These are phyloP conservation scores for Alaudala cheleensis DNA, from an alignment of 2,113 vertebrate species.

Conservation along the genomic window DNA sequence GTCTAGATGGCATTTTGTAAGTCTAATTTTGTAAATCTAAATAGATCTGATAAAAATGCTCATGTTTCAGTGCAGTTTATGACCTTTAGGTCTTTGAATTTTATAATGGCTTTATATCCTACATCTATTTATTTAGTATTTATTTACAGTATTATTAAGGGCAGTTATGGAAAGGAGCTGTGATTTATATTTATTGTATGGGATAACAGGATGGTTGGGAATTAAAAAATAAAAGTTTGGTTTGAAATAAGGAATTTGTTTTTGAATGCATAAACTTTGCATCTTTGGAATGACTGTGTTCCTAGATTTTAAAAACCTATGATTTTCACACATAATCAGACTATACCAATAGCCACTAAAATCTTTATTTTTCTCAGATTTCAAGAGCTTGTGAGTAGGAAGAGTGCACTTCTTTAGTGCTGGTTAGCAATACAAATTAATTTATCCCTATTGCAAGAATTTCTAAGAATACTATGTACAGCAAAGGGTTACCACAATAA, in stretches of 20 bases:
- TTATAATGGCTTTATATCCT: not conserved
- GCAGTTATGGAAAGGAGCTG: not conserved
- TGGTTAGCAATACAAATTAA: not conserved
- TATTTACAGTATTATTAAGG: not conserved
- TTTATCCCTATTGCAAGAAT: not conserved
- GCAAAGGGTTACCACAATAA: not conserved
- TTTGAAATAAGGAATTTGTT: not conserved
- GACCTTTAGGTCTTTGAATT: not conserved
- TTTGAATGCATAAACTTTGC: not conserved
- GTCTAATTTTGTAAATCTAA: not conserved
- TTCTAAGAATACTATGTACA: not conserved
- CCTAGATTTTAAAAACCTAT: not conserved
- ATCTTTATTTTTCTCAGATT: not conserved
- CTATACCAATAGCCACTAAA: not conserved
- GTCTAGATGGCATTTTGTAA: not conserved
- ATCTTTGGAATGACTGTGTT: not conserved
- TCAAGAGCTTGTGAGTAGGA: not conserved
- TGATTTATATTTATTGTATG: not conserved
- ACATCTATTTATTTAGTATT: not conserved
- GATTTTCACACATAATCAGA: not conserved
- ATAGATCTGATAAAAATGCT: not conserved
- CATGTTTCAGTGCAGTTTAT: not conserved
- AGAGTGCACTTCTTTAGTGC: not conserved
- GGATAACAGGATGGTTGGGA: not conserved
- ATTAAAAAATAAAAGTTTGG: not conserved